phyloP scores from a whole-genome alignment of 2,113 vertebrate species.

The Alethe diademata region DNA sequence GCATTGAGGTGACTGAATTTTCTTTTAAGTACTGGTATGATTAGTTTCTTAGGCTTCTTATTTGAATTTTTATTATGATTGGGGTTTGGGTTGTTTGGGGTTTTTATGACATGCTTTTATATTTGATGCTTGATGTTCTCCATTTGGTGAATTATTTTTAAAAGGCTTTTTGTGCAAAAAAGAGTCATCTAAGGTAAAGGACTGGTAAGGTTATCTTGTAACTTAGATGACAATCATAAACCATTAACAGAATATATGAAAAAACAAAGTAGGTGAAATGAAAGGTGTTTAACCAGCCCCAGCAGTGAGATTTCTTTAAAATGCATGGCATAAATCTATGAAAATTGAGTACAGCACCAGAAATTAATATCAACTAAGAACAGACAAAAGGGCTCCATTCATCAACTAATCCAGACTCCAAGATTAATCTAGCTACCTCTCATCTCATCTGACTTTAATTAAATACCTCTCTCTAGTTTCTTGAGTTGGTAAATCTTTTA shows the following conservation, averaged over 20 bases:
- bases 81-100: neutral
- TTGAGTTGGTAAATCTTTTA: slow-evolving; percentile 22
- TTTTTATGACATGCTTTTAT: neutral
- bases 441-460: slow-evolving; percentile 34
- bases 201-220: neutral
- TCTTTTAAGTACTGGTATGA: neutral
- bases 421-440: slow-evolving; percentile 25
- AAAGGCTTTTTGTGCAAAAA: neutral
- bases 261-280: neutral
- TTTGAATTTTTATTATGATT: neutral
- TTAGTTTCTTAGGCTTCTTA: neutral
- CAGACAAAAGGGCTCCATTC: slow-evolving; percentile 2
- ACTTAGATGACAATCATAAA: neutral
- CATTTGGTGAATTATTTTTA: neutral
- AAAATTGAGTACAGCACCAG: neutral
- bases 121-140: neutral
- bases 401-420: slow-evolving; percentile 6
- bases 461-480: slow-evolving; percentile 19
- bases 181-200: neutral
- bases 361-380: slow-evolving; percentile 30
- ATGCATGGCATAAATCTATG: neutral
- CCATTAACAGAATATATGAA: neutral
- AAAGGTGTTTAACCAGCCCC: neutral
- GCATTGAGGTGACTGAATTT: neutral
- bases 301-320: neutral